Evolutionary conservation across 2,888 invertebrate species (phyloP), one percentile per base, ranked within the genome.

Genomic region (Acronicta leporina): DNA sequence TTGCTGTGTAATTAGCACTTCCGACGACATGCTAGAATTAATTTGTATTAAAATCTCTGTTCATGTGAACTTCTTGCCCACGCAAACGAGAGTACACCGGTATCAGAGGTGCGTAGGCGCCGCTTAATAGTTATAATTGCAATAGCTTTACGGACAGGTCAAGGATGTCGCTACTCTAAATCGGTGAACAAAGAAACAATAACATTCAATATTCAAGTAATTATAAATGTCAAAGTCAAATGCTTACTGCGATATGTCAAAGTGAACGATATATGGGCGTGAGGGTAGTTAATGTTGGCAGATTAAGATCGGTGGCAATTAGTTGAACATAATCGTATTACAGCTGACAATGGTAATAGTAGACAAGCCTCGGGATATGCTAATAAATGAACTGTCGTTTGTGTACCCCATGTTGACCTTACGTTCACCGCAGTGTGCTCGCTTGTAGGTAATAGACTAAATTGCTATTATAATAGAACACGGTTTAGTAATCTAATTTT

Each of bases 141-240:
- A 77, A 72, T 73, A 71, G 73, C 74, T 76, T 77, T 75, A 80
- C 75, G 67, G 83, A 83, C 87, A 84, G 84, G 86, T 87, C 88
- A 88, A 87, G 88, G 88, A 63, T 79, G 72, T 60, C 45, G 44
- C 68, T 75, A 72, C 71, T 76, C 82, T 79, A 82, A 86, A 83
- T 77, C 68, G 79, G 68, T 66, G 79, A 80, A 83, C 84, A 84
- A 82, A 85, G 84, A 80, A 75, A 85, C 84, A 83, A 83, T 85
- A 81, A 76, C 81, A 80, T 81, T 85, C 78, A 82, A 84, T 84
- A 81, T 77, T 77, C 77, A 67, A 69, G 57, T 82, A 82, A 86
- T 86, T 83, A 81, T 68, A 82, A 82, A 86, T 85, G 86, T 85
- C 87, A 87, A 85, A 83, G 83, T 85, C 84, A 82, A 84, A 69